Conservation (phyloP, 2,797 vertebrate species). For the Hypotaenidia philippensis region DNA sequence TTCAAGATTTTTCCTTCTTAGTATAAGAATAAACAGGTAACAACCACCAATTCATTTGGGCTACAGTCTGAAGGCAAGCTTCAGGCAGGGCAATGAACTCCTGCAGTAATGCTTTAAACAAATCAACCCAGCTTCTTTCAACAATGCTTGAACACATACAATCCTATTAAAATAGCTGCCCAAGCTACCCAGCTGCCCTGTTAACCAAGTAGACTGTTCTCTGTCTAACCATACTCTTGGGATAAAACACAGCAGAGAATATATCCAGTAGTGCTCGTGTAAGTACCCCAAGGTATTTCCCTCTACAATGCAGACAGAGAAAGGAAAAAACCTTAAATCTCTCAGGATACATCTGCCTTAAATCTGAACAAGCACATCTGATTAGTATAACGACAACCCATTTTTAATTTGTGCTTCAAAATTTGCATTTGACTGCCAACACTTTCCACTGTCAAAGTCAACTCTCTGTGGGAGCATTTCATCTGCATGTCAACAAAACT, state of each 20-base stretch:
- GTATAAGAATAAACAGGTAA: background rate
- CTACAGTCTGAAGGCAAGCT: background rate
- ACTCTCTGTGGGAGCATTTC: background rate
- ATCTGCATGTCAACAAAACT: background rate
- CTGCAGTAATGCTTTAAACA: background rate
- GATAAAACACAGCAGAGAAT: background rate
- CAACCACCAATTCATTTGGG: background rate
- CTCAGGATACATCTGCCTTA: background rate
- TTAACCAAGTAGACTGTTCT: background rate
- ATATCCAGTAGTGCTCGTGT: fast-evolving
- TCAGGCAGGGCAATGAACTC: background rate
- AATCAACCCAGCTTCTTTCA: background rate
- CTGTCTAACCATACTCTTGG: background rate
- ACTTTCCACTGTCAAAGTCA: background rate
- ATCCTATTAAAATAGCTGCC: background rate
- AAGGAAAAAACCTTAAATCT: background rate
- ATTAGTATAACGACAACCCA: background rate
- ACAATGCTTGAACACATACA: background rate
- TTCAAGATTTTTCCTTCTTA: background rate
- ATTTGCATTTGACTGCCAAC: background rate
- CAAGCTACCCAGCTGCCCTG: background rate
- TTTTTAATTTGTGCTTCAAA: background rate
- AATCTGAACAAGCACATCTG: background rate
- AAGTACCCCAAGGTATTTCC: background rate
- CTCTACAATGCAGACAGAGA: background rate